Evolutionary conservation across 2,888 invertebrate genomes (phyloP), one percentile per base, ranked within the genome.

Genomic region (Thecophora atra): DNA sequence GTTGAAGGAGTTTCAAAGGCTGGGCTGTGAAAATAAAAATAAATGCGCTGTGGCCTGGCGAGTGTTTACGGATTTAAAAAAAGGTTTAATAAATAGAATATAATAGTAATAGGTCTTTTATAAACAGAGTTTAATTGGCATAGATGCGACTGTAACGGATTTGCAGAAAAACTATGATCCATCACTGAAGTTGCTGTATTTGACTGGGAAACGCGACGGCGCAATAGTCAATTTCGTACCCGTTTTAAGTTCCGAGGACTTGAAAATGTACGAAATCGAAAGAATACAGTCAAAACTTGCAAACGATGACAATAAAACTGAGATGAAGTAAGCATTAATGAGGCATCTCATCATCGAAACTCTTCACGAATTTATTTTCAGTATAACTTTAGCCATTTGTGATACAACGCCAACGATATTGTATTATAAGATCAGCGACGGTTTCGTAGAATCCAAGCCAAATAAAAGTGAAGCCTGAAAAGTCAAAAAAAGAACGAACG

Each of bases 51-150:
- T 88, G 74, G 87, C 89, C 1, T 85, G 86, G 67, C 88, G 89
- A 76, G 88, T 89, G 3, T 89, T 89, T 77, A 83, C 88, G 62
- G 89, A 91, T 78, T 80, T 91, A 56, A 87, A 87, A 76, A 88
- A 89, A 86, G 89, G 90, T 89, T 85, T 69, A 30, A 68, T 44
- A 28, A 13, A 21, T 54, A 21, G n/a, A n/a, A 15, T 58, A 8
- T 24, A 28, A 17, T 15, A 28, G 13, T 28, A 0, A 56, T 30
- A n/a, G n/a, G n/a, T n/a, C n/a, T 89, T 85, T 69, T 37, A 68
- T 44, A 28, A 13, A 21, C 21, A 21, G n/a, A n/a, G 6, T 58
- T 24, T 24, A 28, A 17, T 15, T 15, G 13, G 13, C 1, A 56
- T 30, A 82, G 81, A 79, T 74, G 74, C 77, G 8, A 76, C 74